phyloP scores from a whole-genome alignment of 92 coral and sea anemone species.

The Blastomussa wellsi region DNA sequence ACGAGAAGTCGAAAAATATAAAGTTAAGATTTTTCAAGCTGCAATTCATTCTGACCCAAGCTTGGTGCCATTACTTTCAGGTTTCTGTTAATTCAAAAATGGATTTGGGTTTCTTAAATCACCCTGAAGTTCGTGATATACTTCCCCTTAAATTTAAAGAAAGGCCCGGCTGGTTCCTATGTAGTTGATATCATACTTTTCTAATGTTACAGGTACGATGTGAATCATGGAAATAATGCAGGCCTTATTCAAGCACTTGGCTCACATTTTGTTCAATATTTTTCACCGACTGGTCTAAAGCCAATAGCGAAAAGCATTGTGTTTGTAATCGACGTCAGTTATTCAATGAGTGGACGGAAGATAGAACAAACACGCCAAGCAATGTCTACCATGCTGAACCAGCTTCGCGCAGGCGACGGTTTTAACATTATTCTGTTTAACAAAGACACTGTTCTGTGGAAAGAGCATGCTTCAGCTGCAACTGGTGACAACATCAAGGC shows the following conservation, averaged over 20 bases:
- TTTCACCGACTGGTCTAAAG: constrained; percentile 40
- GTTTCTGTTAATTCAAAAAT: too few relatives aligned
- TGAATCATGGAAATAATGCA: constrained; percentile 29
- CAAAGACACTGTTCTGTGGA: constrained; percentile 15
- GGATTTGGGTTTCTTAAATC: too few relatives aligned
- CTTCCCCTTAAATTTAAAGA: too few relatives aligned
- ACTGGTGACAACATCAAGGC: constrained; percentile 5
- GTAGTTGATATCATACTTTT: not conserved
- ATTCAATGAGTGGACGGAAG: constrained; percentile 53
- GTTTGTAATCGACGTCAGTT: constrained; percentile 58
- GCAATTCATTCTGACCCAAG: too few relatives aligned
- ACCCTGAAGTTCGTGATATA: too few relatives aligned
- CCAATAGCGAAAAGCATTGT: constrained; percentile 44
- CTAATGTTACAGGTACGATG: constrained; percentile 43
- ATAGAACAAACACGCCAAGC: constrained; percentile 55
- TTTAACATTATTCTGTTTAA: constrained; percentile 52
- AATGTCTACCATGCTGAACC: constrained; percentile 42
- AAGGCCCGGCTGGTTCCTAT: too few relatives aligned
- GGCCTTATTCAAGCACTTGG: constrained; percentile 46
- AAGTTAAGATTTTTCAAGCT: too few relatives aligned
- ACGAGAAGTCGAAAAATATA: too few relatives aligned
- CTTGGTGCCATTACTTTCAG: too few relatives aligned
- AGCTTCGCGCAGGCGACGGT: constrained; percentile 42
- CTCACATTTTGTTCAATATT: constrained; percentile 50
- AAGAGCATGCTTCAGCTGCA: not conserved